Evolutionary conservation across 1,140 invertebrate genomes (phyloP).

Genomic region (Trichonephila clavipes): DNA sequence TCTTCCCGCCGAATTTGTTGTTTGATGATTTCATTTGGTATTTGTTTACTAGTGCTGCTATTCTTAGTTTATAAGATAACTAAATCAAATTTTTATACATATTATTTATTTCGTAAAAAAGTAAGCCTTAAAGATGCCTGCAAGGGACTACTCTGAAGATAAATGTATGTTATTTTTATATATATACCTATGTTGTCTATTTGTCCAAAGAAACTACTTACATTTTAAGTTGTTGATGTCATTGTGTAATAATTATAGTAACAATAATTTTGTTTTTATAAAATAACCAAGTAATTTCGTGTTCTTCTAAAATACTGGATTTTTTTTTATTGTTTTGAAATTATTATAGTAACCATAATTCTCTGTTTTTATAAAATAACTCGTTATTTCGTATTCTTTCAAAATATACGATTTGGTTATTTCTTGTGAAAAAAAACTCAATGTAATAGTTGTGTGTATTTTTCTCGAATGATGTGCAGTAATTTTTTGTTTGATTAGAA

Average conservation of each 20-base stretch:
- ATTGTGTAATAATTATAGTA: neutral
- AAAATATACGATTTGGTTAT: too few species aligned
- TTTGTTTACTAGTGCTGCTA: neutral
- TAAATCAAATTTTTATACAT: too few species aligned
- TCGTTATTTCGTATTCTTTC: too few species aligned
- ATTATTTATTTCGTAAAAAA: neutral
- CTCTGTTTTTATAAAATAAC: too few species aligned
- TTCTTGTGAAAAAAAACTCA: too few species aligned
- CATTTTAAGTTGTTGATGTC: neutral
- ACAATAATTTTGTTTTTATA: neutral
- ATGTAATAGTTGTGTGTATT: too few species aligned
- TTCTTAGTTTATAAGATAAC: neutral
- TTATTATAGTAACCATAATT: neutral
- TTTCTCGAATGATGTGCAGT: too few species aligned
- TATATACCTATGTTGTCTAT: neutral
- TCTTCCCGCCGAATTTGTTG: neutral
- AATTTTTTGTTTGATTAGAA: too few species aligned
- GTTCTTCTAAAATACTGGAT: neutral
- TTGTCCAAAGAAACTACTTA: neutral
- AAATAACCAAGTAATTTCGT: neutral
- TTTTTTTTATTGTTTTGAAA: neutral
- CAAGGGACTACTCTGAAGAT: conserved; percentile 46
- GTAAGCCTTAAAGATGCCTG: conserved; percentile 10
- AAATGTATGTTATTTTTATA: conserved; percentile 29
- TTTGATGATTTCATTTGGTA: neutral